Conservation (phyloP, 2,888 invertebrate species). For the Tinea trinotella region DNA sequence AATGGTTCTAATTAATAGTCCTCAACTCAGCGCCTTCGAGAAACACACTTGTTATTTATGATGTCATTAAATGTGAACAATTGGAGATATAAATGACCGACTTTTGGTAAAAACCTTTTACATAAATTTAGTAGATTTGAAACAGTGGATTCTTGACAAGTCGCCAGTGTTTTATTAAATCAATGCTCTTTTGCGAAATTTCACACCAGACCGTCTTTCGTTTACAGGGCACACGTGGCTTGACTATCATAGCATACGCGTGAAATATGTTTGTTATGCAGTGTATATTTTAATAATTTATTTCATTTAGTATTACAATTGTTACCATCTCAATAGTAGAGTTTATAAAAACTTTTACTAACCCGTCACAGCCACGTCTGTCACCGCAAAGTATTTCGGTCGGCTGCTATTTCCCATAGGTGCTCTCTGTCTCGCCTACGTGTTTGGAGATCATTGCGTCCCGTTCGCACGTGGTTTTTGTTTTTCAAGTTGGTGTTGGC, state of each 20-base stretch:
- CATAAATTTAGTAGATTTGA: conserved; percentile 1
- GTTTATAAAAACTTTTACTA: conserved; percentile 8
- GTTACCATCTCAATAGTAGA: conserved; percentile 1
- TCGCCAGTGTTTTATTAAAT: conserved; percentile 12
- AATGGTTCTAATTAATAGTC: not conserved
- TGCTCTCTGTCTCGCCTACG: conserved; percentile 15
- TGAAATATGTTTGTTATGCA: no score
- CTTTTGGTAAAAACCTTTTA: not conserved
- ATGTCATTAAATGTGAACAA: conserved; percentile 1
- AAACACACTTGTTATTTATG: conserved; percentile 5
- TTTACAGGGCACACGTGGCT: not conserved
- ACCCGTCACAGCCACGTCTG: conserved; percentile 16
- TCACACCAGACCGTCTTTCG: not conserved
- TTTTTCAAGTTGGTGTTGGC: conserved; percentile 19
- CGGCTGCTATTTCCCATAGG: conserved; percentile 15
- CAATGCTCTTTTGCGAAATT: not conserved
- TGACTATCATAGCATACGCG: no score
- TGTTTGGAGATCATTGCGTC: not conserved
- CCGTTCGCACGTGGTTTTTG: conserved; percentile 13
- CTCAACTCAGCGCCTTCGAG: not conserved
- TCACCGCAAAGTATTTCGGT: conserved; percentile 19
- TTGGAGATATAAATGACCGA: conserved; percentile 2
- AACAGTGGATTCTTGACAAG: conserved; percentile 12
- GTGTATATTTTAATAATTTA: no score
- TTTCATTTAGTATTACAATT: no score